Conservation (phyloP, 2,797 vertebrate species). For the Hipposideros larvatus region DNA sequence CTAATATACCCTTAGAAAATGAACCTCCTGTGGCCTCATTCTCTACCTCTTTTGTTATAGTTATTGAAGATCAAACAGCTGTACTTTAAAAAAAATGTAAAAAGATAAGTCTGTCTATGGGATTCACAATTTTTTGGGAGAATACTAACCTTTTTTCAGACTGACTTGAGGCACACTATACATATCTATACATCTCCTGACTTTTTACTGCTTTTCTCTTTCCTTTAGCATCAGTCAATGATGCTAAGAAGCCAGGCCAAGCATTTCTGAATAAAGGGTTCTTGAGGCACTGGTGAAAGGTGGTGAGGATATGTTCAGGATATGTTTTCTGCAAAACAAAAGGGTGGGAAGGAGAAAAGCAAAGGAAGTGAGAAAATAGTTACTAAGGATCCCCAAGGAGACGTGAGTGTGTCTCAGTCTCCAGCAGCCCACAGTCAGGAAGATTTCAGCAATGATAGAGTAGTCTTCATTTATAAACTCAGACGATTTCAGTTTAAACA, state of each 20-base stretch:
- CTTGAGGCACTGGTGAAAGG: not conserved
- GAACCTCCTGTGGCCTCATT: not conserved
- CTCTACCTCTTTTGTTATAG: not conserved
- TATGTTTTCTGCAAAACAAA: slow-evolving; percentile 30
- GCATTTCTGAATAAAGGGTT: not conserved
- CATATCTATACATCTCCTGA: not conserved
- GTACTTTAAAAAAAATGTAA: not conserved
- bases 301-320: not conserved
- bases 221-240: not conserved
- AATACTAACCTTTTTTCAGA: not conserved
- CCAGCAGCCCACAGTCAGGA: not conserved
- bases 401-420: not conserved
- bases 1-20: not conserved
- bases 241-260: not conserved
- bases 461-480: not conserved
- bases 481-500: not conserved
- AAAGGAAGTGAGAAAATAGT: not conserved
- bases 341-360: not conserved
- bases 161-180: not conserved
- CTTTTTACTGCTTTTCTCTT: not conserved
- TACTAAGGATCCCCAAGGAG: not conserved
- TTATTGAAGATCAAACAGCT: not conserved
- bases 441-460: not conserved
- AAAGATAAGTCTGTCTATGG: not conserved
- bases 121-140: not conserved